A percentile compares a stretch with the other conserved stretches of the same genome.
phyloP scores from a whole-genome alignment of 2,113 vertebrate species.

The Cheilinus undulatus region DNA sequence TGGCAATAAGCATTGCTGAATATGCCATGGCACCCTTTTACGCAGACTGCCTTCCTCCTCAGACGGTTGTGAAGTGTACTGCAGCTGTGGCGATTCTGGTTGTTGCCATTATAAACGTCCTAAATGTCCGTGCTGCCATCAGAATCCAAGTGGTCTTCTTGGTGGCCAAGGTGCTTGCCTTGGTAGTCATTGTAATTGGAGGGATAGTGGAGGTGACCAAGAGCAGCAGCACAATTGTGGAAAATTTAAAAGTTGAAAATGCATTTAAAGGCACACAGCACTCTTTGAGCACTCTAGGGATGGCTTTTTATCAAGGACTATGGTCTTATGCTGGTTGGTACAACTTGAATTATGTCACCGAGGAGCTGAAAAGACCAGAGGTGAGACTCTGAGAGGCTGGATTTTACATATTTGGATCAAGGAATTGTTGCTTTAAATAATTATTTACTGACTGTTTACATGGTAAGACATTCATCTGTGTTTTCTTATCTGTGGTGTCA shows the following conservation, averaged over 20 bases:
- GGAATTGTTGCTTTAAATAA: background rate
- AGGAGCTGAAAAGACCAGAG: conserved; percentile 88
- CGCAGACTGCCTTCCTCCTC: conserved; percentile 76
- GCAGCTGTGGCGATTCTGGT: conserved; percentile 81
- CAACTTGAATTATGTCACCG: conserved; percentile 86
- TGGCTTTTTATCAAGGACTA: conserved; percentile 88
- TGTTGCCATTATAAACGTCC: conserved; percentile 78
- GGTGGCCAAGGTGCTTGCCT: conserved; percentile 81
- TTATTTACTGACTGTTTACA: background rate
- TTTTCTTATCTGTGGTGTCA: background rate
- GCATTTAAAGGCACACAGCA: conserved; percentile 81
- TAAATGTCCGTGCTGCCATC: conserved; percentile 82
- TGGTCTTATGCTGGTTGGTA: conserved; percentile 89
- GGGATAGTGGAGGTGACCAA: conserved; percentile 78
- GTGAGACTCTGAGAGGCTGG: conserved; percentile 69
- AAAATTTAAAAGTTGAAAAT: conserved; percentile 75
- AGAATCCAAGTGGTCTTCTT: conserved; percentile 85
- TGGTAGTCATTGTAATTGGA: conserved; percentile 85
- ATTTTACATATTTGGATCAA: too few relatives aligned
- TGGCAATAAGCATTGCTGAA: conserved; percentile 85
- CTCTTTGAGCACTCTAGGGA: conserved; percentile 74
- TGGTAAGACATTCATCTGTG: too few relatives aligned
- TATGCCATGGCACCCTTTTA: conserved; percentile 84
- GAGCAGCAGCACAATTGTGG: conserved; percentile 72
- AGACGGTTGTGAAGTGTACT: conserved; percentile 71